Conservation (phyloP, 2,113 vertebrate genomes). For the Xiphias gladius region DNA sequence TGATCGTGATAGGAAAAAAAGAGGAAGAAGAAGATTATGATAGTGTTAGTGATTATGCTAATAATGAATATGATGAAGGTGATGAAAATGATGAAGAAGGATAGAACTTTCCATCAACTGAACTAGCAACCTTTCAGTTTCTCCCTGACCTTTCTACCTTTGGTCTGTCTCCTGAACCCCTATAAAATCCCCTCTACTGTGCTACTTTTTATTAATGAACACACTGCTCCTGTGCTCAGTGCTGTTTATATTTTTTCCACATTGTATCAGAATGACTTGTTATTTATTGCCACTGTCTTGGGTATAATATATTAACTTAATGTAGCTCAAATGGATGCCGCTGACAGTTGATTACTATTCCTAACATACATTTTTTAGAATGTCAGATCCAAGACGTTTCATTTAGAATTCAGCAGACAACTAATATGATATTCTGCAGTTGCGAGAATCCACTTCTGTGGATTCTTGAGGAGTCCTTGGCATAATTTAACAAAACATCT, state of each 20-base stretch:
- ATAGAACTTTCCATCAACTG: too few relatives aligned
- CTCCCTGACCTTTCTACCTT: too few relatives aligned
- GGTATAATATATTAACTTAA: not conserved
- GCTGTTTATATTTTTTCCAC: not conserved
- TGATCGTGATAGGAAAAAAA: not conserved
- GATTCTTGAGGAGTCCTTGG: not conserved
- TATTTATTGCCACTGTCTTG: not conserved
- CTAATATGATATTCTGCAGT: not conserved
- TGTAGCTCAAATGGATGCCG: not conserved
- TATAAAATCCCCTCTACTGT: too few relatives aligned
- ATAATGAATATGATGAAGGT: not conserved
- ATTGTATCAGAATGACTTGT: not conserved
- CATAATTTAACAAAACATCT: constrained; percentile 24
- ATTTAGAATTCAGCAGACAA: not conserved
- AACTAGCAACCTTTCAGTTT: too few relatives aligned
- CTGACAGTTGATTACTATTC: not conserved
- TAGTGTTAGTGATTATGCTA: not conserved
- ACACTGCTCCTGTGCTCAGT: too few relatives aligned
- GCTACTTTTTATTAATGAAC: too few relatives aligned
- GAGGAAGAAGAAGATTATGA: not conserved
- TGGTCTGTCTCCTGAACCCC: too few relatives aligned
- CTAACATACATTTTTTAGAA: not conserved
- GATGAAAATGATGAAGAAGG: not conserved
- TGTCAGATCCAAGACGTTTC: not conserved
- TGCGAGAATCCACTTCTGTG: constrained; percentile 11